Conservation (phyloP, 2,797 vertebrate species). For the Sebastes kiyomatsui region DNA sequence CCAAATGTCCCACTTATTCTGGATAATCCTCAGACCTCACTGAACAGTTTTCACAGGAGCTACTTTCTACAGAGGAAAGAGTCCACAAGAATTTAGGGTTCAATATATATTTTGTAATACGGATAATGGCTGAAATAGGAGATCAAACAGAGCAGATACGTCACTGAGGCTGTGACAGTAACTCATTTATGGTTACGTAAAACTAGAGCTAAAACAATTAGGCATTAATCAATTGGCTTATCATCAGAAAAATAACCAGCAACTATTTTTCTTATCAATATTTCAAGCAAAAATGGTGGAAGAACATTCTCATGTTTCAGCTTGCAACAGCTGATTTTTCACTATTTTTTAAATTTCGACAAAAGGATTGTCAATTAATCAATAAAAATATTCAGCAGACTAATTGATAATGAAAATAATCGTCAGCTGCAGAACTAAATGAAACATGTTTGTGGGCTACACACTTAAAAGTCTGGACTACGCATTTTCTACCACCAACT, state of each 20-base stretch:
- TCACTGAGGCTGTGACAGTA: not conserved
- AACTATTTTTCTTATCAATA: not conserved
- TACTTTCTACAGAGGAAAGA: not conserved
- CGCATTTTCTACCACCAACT: not conserved
- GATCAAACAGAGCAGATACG: not conserved
- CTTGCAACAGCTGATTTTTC: not conserved
- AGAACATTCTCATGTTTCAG: not conserved
- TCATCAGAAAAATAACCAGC: not conserved
- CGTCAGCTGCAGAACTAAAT: not conserved
- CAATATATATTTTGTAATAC: not conserved
- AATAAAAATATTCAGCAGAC: not conserved
- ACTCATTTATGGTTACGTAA: not conserved
- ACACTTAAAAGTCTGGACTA: not conserved
- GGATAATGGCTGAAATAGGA: not conserved
- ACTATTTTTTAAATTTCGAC: not conserved
- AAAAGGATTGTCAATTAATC: not conserved
- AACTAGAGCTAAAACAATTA: not conserved
- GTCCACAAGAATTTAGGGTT: not conserved
- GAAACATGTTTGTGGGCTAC: no score
- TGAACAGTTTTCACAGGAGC: not conserved
- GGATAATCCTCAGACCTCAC: not conserved
- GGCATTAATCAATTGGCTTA: not conserved
- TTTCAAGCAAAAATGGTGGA: not conserved
- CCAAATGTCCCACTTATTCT: not conserved
- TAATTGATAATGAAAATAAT: no score